A percentile compares a stretch with the other conserved stretches of the same genome.
phyloP scores from a whole-genome alignment of 1,140 invertebrate genomes.

The Brachionus asplanchnoidis region DNA sequence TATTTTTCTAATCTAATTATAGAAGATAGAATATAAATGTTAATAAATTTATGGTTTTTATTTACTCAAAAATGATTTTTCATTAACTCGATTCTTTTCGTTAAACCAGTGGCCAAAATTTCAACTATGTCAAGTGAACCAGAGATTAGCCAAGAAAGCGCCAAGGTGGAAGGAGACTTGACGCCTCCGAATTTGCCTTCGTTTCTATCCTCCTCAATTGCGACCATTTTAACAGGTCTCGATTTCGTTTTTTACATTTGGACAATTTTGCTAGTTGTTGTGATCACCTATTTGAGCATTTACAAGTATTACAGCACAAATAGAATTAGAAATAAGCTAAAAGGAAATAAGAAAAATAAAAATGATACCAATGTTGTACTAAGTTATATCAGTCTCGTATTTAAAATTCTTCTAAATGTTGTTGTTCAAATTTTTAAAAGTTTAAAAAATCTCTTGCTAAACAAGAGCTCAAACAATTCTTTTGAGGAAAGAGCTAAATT shows the following conservation, averaged over 20 bases:
- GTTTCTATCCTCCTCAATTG: background rate
- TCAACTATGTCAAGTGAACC: background rate
- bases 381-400: background rate
- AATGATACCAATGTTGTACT: background rate
- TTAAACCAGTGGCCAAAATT: background rate
- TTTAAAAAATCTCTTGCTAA: slow-evolving; percentile 2
- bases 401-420: background rate
- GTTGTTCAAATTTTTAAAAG: background rate
- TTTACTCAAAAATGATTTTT: slow-evolving; percentile 3
- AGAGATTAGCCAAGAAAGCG: background rate
- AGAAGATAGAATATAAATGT: slow-evolving; percentile 31
- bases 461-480: background rate
- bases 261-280: slow-evolving; percentile 5
- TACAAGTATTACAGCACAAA: slow-evolving; percentile 6
- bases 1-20: background rate
- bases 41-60: background rate
- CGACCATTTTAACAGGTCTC: background rate
- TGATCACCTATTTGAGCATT: slow-evolving; percentile 19
- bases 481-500: background rate
- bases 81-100: slow-evolving; percentile 23
- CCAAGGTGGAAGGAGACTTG: background rate
- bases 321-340: background rate
- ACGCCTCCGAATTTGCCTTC: background rate
- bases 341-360: background rate
- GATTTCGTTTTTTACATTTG: slow-evolving; percentile 27